Evolutionary conservation across 2,797 vertebrate species (phyloP), one percentile per base, ranked within the genome.

Genomic region (Amphiprion clarkii): DNA sequence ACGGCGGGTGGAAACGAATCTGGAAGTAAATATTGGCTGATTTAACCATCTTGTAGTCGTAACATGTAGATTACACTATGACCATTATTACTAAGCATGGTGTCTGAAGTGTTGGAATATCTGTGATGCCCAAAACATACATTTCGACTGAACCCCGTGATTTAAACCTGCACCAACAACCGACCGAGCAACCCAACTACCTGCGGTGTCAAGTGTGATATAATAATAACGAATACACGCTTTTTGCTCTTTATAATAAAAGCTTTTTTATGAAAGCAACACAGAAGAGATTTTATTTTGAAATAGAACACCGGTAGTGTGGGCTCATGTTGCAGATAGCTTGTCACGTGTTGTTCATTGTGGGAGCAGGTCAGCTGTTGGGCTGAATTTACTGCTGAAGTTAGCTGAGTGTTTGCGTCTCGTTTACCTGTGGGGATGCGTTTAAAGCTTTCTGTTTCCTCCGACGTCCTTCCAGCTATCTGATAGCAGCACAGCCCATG

Each of bases 341-440:
- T 12, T 25, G 6, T n/a, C 6, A 7, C 56, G 44, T 2, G 36
- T 0, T 31, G n/a, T 71, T n/a, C 1, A 1, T 3, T 3, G 36
- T 19, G 6, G 33, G 23, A 65, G 48, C 56, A 8, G 27, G 6
- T 83, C 83, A 86, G 81, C 72, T 79, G 83, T 25, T 59, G 0
- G 10, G 29, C 1, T 54, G 4, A 74, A 70, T 73, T 62, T 36
- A 17, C 10, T n/a, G 49, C 19, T 1, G 51, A 44, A 29, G 27
- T 71, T 71, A 59, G 66, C 63, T 4, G 0, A 9, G 7, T 46
- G 31, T 58, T 13, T 4, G 51, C n/a, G 16, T 12, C 16, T 8
- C 5, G 44, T 5, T 48, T 23, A 21, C 12, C 1, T 6, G 2
- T 12, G 3, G 23, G 48, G 7, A 58, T 44, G 46, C 14, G 53